Evolutionary conservation across 2,888 invertebrate species (phyloP).

Genomic region (Apamea monoglypha): DNA sequence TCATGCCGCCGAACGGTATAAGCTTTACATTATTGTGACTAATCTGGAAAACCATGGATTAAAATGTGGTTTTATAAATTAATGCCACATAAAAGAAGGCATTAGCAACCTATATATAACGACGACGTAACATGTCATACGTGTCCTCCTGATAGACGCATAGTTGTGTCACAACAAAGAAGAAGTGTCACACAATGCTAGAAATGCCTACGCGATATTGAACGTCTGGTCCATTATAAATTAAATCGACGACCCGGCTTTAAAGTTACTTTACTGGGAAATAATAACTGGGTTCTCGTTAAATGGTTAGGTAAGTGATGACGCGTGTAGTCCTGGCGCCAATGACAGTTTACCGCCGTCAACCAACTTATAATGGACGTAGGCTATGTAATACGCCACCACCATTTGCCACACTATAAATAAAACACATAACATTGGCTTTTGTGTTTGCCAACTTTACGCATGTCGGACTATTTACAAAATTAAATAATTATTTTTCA

Average conservation of each 20-base stretch:
- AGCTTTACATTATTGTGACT: not conserved
- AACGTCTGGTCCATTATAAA: constrained; percentile 56
- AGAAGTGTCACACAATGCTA: constrained; percentile 37
- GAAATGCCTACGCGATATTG: constrained; percentile 31
- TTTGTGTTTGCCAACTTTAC: constrained; percentile 16
- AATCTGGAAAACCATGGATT: not conserved
- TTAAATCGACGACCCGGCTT: constrained; percentile 32
- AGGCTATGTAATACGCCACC: constrained; percentile 3
- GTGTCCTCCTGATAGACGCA: constrained; percentile 27
- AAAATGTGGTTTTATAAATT: not conserved
- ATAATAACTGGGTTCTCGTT: constrained; percentile 55
- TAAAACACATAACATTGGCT: not conserved
- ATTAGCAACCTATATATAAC: not conserved
- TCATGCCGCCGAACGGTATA: not conserved
- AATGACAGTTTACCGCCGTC: constrained; percentile 54
- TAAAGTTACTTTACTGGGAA: constrained; percentile 51
- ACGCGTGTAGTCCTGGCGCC: constrained; percentile 56
- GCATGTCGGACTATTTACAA: not conserved
- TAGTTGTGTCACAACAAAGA: constrained; percentile 42
- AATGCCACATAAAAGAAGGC: constrained; percentile 4
- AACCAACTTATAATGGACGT: constrained; percentile 36
- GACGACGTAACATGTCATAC: not conserved
- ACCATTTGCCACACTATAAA: constrained; percentile 10
- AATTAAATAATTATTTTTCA: constrained; percentile 2
- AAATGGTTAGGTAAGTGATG: constrained; percentile 59